Base-by-base conservation (phyloP, 2,113 vertebrate species). In the Lepidothrix coronata region DNA sequence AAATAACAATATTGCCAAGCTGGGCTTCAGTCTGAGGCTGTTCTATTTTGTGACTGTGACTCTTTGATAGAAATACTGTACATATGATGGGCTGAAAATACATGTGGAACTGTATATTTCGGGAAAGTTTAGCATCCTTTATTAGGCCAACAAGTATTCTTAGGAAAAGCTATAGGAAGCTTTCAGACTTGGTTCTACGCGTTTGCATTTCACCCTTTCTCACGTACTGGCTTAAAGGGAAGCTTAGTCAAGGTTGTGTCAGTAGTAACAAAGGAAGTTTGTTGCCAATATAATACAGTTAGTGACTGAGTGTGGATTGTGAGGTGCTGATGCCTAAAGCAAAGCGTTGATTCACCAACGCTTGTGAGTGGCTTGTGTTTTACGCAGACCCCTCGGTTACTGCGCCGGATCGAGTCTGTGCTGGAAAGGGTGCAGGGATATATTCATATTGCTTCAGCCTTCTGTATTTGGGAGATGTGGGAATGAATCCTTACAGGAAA, bases 181-280 rank as follows among this genome's bases (percentile, higher is more conserved):
- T 49, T 67, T 88, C 37, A 67, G 54, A 15, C 23, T 37, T 37
- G 5, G 12, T 51, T 21, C 22, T 65, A 6, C 0, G 0, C 0
- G 0, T 39, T 78, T 89, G 81, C 28, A 8, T 70, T 83, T 91
- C 33, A 27, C 10, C 43, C 16, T 67, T 48, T 80, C 33, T 80
- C 22, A n/a, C 21, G 6, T 49, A 4, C 17, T 37, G 39, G 23
- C 74, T 86, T 66, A 70, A 82, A 66, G 46, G 41, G 66, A 85
- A 74, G 23, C 2, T 1, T 43, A n/a, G 27, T 28, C 0, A 2
- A 16, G 21, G 8, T 10, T 51, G 31, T 37, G 8, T 0, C 0
- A 51, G 46, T 27, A 52, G 51, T 52, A 85, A 70, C 24, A 89
- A 61, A 70, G 31, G 24, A 11, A 1, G 7, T 41, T 52, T 52